Evolutionary conservation across 2,888 invertebrate species (phyloP).

Genomic region (Hypsopygia costalis): DNA sequence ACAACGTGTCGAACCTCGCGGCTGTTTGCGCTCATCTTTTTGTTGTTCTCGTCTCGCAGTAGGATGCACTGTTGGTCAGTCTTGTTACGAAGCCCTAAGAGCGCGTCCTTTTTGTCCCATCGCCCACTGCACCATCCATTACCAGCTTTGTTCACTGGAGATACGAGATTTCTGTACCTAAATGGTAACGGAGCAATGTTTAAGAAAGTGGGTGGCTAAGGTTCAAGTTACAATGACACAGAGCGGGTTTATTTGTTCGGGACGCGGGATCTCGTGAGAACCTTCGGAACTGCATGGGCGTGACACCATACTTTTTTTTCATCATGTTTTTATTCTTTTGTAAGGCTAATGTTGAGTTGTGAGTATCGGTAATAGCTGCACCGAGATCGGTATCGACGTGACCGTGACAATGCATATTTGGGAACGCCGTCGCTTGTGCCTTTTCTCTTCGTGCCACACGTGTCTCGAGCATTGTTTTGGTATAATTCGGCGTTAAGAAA

Average conservation of each 20-base stretch:
- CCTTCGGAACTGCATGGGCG: constrained; percentile 73
- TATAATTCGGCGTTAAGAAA: constrained; percentile 13
- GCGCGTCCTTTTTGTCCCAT: constrained; percentile 36
- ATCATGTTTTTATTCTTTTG: constrained; percentile 51
- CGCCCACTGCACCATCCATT: constrained; percentile 32
- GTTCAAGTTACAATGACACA: constrained; percentile 50
- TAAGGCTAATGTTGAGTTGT: constrained; percentile 56
- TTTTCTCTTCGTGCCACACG: constrained; percentile 33
- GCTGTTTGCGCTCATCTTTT: constrained; percentile 49
- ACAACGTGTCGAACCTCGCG: constrained; percentile 62
- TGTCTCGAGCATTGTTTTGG: constrained; percentile 32
- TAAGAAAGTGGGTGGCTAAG: constrained; percentile 41
- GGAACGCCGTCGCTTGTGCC: constrained; percentile 21
- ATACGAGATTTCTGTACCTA: constrained; percentile 12
- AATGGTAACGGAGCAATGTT: constrained; percentile 12
- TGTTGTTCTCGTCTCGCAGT: constrained; percentile 52
- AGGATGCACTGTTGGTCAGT: constrained; percentile 46
- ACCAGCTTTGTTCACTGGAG: constrained; percentile 26
- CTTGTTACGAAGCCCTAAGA: constrained; percentile 53
- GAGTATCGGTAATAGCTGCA: constrained; percentile 61
- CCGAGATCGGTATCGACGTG: constrained; percentile 53
- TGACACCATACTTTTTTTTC: constrained; percentile 72
- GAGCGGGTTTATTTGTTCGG: constrained; percentile 66
- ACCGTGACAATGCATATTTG: constrained; percentile 63
- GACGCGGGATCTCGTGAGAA: constrained; percentile 70